phyloP scores from a whole-genome alignment of 2,888 invertebrate species.

The Agrochola circellaris region DNA sequence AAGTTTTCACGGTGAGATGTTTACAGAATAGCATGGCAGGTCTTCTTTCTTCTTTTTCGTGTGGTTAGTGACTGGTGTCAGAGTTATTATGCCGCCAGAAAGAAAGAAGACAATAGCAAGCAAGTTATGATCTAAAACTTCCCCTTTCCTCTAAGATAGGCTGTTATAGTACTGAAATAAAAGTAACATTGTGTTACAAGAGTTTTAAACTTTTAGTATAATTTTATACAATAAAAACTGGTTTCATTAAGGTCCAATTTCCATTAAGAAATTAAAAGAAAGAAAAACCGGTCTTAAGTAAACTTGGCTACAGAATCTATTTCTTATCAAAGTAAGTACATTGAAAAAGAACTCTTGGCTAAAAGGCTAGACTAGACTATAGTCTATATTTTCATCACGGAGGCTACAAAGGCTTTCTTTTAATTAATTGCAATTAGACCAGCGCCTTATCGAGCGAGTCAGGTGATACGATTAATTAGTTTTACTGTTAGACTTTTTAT shows the following conservation, averaged over 20 bases:
- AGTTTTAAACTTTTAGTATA: background rate
- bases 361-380: conserved; percentile 23
- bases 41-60: no score
- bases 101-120: background rate
- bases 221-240: conserved; percentile 1
- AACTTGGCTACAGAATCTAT: conserved; percentile 35
- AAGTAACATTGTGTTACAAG: background rate
- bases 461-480: conserved; percentile 67
- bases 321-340: conserved; percentile 49
- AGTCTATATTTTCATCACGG: conserved; percentile 59
- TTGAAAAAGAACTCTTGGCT: conserved; percentile 29
- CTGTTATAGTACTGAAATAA: background rate
- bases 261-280: conserved; percentile 39
- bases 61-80: no score
- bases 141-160: no score
- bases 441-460: conserved; percentile 70
- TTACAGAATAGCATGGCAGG: no score
- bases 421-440: conserved; percentile 79
- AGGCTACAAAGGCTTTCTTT: conserved; percentile 69
- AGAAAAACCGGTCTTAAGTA: conserved; percentile 13
- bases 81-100: no score
- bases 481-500: conserved; percentile 41
- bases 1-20: no score
- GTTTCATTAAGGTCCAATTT: conserved; percentile 34
- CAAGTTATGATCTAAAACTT: background rate